Evolutionary conservation across 2,888 invertebrate species (phyloP).

Genomic region (Drosophila cracens): DNA sequence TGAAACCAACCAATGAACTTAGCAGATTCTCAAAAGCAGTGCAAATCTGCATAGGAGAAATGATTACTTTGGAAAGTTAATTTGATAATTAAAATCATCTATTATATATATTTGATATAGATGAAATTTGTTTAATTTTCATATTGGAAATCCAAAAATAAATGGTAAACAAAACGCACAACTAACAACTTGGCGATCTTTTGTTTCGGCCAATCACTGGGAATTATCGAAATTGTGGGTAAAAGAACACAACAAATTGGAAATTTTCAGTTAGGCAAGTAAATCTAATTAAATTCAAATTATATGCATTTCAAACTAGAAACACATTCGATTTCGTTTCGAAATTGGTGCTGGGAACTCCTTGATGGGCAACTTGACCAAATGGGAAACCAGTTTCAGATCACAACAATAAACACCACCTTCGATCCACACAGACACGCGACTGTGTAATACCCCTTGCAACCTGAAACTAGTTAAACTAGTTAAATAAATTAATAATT

Average conservation of each 20-base stretch:
- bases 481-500: not conserved
- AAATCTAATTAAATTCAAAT: constrained; percentile 66
- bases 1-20: not conserved
- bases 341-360: constrained; percentile 58
- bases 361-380: constrained; percentile 73
- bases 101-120: not conserved
- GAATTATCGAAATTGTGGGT: constrained; percentile 16
- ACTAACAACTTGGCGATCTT: constrained; percentile 1
- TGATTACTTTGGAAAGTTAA: not conserved
- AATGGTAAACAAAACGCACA: not conserved
- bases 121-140: not conserved
- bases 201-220: constrained; percentile 14
- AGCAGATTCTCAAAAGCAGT: not conserved
- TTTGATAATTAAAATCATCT: not conserved
- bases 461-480: not conserved
- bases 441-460: constrained; percentile 21
- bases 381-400: constrained; percentile 69
- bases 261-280: constrained; percentile 26
- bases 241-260: constrained; percentile 16
- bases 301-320: constrained; percentile 50
- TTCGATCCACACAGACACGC: not conserved
- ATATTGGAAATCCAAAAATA: not conserved
- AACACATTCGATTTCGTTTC: constrained; percentile 67
- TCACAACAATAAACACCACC: constrained; percentile 31
- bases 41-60: not conserved